Base-by-base conservation (phyloP, 35 echinoderm and acorn worm genomes). In the Hemicentrotus pulcherrimus region DNA sequence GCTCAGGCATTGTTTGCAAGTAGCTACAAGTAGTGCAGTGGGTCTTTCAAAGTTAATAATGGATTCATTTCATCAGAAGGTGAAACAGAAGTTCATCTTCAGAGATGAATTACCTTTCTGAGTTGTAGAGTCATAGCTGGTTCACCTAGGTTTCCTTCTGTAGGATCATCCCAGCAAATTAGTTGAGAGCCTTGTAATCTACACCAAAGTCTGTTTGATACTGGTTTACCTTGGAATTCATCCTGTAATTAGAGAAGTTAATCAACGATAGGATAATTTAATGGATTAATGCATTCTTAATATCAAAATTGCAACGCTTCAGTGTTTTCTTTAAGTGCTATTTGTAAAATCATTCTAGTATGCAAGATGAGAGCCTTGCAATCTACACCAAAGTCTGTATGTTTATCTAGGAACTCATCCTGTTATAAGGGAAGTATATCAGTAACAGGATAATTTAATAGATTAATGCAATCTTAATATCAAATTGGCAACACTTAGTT, bases 131-230 rank as follows among this genome's bases (percentile, higher is more conserved):
- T 95, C 47, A 92, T 60, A 46, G 95, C 14, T 60, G 96, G 94
- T 22, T 90, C 96, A 32, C 95, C 94, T 9, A 88, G 91, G 47
- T 95, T 94, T 12, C 85, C 61, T 9, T 97, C 96, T 86, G 61
- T 93, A 1, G 96, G 96, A 61, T 92, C 94, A 48, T 95, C 95
- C 96, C 96, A 97, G 46, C 94, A 97, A 32, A 70, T 86, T 58
- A 97, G 88, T 28, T 89, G 48, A 30, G 88, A 91, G 1, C 94
- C 94, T 95, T 88, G 86, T 32, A 97, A 94, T n/a, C 94, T 71
- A 90, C 96, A 95, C 96, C 96, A 97, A 11, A 97, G 89, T 46
- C 70, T 33, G 46, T 47, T 90, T 33, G 88, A 90, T 47, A 92
- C 94, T 59, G 91, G 30, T 19, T n/a, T 78, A 91, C 96, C 96